These are phyloP conservation scores for Notechis scutatus DNA, from an alignment of 2,113 vertebrate genomes.

Conservation along the genomic window DNA sequence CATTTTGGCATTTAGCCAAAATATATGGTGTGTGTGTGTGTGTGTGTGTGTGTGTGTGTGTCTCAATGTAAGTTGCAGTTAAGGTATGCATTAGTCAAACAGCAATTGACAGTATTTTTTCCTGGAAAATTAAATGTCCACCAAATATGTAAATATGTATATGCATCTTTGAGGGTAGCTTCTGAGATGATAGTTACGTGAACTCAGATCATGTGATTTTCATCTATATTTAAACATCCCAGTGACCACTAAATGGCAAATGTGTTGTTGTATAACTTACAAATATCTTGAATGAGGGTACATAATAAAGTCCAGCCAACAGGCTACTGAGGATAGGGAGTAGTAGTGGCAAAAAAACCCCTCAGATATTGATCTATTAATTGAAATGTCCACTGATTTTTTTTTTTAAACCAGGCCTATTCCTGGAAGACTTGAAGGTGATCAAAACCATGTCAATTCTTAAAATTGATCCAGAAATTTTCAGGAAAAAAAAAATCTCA, in stretches of 20 bases:
- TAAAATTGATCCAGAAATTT: background rate
- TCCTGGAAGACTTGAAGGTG: background rate
- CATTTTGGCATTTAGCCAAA: too few relatives aligned
- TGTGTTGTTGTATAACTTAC: background rate
- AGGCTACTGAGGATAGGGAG: background rate
- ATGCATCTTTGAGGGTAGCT: conserved; percentile 19
- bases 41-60: too few relatives aligned
- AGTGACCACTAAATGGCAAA: background rate
- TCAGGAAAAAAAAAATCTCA: background rate
- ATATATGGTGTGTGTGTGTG: too few relatives aligned
- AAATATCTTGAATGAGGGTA: background rate
- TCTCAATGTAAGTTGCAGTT: background rate
- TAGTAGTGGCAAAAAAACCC: background rate
- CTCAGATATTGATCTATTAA: background rate
- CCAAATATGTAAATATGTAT: background rate
- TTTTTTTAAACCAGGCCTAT: background rate
- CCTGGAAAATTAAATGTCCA: conserved; percentile 31
- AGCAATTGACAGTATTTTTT: conserved; percentile 34
- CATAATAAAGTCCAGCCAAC: background rate
- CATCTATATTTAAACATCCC: background rate
- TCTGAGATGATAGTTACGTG: conserved; percentile 8
- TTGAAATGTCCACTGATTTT: background rate
- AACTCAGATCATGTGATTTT: conserved; percentile 13
- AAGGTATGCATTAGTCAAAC: conserved; percentile 33
- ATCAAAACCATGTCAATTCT: background rate